Percentiles rank a stretch among this genome's conserved stretches.
Conservation (phyloP, 1,140 invertebrate genomes). For the Drosophila murphyi region DNA sequence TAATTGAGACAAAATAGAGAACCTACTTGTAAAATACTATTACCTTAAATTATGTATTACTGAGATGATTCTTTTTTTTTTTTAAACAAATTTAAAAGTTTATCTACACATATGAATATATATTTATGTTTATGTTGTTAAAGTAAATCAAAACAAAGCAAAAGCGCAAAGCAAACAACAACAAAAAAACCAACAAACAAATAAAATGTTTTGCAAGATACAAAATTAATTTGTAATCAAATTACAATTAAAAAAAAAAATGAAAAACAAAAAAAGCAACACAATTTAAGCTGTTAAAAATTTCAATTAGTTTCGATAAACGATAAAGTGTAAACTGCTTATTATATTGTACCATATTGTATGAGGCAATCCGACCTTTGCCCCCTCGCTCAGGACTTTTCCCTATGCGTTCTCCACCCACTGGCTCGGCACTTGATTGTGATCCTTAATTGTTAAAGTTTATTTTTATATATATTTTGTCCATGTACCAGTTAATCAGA, state of each 20-base stretch:
- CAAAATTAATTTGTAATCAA: constrained; percentile 73
- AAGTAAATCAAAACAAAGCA: constrained; percentile 55
- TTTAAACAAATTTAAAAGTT: constrained; percentile 60
- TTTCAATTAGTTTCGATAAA: constrained; percentile 29
- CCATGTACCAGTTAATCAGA: constrained; percentile 18
- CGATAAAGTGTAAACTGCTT: constrained; percentile 3
- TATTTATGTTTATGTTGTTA: constrained; percentile 81
- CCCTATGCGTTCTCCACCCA: neutral
- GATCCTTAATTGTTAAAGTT: constrained; percentile 31
- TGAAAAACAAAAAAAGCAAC: neutral
- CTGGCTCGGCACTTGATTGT: constrained; percentile 23
- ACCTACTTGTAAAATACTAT: constrained; percentile 74
- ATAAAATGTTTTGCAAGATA: constrained; percentile 34
- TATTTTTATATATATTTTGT: neutral
- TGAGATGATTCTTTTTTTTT: constrained; percentile 66
- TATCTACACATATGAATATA: constrained; percentile 53
- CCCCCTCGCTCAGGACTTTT: neutral
- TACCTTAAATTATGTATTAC: constrained; percentile 73
- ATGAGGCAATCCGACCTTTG: neutral
- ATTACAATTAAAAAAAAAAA: constrained; percentile 62
- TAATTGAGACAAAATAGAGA: constrained; percentile 55
- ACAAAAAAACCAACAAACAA: constrained; percentile 11
- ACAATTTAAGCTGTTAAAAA: constrained; percentile 60
- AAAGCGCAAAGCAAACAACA: constrained; percentile 38
- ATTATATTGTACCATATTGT: constrained; percentile 25